phyloP scores from a whole-genome alignment of 2,797 vertebrate genomes.

The Mus caroli region DNA sequence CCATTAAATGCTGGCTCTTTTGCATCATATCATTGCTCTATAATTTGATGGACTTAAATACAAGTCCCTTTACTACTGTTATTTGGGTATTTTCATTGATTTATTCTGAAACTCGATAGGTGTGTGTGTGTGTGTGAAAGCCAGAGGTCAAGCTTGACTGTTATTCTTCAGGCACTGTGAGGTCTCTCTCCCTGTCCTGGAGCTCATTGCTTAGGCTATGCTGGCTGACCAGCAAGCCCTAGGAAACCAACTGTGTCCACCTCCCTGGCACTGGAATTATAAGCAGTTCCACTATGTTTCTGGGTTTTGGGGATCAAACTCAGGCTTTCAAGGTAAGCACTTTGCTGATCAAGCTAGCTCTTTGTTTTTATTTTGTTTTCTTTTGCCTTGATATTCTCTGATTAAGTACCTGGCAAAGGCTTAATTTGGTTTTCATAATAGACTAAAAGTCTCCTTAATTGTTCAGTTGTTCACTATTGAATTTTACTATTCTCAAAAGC shows the following conservation, averaged over 20 bases:
- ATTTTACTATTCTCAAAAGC: not conserved
- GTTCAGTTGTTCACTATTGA: not conserved
- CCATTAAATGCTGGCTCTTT: constrained; percentile 32
- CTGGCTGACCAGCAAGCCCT: not conserved
- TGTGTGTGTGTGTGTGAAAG: not conserved
- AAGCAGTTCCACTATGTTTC: not conserved
- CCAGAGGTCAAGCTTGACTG: not conserved
- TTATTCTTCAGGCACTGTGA: not conserved
- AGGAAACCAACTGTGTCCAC: too few relatives aligned
- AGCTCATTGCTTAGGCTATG: not conserved
- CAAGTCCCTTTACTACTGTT: not conserved
- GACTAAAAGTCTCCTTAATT: not conserved
- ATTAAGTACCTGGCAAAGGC: not conserved
- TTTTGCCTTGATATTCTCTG: not conserved
- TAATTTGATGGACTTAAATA: not conserved
- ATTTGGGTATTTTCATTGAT: not conserved
- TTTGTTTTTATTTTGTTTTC: not conserved
- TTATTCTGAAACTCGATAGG: not conserved
- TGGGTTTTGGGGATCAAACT: not conserved
- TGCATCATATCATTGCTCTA: not conserved
- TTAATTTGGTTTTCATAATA: not conserved
- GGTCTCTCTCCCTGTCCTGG: not conserved
- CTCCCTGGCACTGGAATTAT: not conserved
- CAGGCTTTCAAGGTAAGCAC: not conserved
- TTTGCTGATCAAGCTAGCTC: not conserved